phyloP scores from a whole-genome alignment of 2,797 vertebrate genomes.

The Aeoliscus strigatus region DNA sequence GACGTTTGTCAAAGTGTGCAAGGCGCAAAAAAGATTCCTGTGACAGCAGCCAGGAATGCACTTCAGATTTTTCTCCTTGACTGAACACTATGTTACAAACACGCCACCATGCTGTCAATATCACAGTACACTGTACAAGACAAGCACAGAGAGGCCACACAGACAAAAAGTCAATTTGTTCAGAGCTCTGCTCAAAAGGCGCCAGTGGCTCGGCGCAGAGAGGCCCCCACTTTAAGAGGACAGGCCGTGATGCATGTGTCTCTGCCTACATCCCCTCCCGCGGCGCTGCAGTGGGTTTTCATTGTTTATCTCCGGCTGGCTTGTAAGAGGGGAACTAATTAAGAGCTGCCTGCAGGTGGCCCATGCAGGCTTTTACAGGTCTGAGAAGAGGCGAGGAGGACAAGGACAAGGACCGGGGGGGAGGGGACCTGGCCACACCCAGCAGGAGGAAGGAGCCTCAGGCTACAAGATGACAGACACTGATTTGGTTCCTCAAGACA shows the following conservation, averaged over 20 bases:
- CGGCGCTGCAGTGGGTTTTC: constrained; percentile 47
- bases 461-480: constrained; percentile 39
- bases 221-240: constrained; percentile 54
- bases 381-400: constrained; percentile 32
- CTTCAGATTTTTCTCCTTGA: constrained; percentile 18
- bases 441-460: constrained; percentile 23
- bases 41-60: constrained; percentile 8
- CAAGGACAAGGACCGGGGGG: constrained; percentile 9
- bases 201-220: constrained; percentile 54
- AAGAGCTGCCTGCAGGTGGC: constrained; percentile 65
- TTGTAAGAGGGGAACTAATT: constrained; percentile 64
- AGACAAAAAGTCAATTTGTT: constrained; percentile 71
- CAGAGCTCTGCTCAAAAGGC: constrained; percentile 53
- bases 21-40: constrained; percentile 21
- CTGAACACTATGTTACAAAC: constrained; percentile 25
- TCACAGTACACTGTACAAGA: constrained; percentile 48
- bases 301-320: constrained; percentile 60
- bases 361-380: constrained; percentile 60
- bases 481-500: constrained; percentile 13
- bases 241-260: constrained; percentile 58
- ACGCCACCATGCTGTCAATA: constrained; percentile 26
- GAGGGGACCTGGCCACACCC: constrained; percentile 29
- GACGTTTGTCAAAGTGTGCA: constrained; percentile 20
- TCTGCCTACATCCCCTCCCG: constrained; percentile 57
- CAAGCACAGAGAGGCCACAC: constrained; percentile 40